Evolutionary conservation across 1,140 invertebrate species (phyloP), one percentile per base, ranked within the genome.

Genomic region (Helicoverpa armigera): DNA sequence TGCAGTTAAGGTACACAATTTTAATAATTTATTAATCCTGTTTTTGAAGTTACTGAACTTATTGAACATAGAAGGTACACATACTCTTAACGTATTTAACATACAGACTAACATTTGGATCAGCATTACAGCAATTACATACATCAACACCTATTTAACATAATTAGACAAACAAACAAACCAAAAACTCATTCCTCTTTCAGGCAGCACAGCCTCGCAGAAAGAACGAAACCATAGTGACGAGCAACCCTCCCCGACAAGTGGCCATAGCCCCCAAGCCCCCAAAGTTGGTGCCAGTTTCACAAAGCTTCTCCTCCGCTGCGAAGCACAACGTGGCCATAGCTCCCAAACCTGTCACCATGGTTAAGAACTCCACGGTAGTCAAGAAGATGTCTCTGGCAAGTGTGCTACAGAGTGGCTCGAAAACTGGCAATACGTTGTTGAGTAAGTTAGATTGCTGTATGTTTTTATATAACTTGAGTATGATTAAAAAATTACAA

Each of bases 261-360:
- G 90, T 95, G 4, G 90, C 92, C 10, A 95, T 95, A 31, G 93
- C 93, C 1, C 94, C 94, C 0, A 95, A 94, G 84, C 95, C 90
- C 0, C 81, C 89, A 0, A 83, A 79, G 29, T n/a, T 82, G 7
- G 65, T 79, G 9, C 31, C 81, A 13, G 63, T 82, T 9, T 80
- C 67, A 0, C 31, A 80, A 0, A 5, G 35, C 2, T 88, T 80
- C 51, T 12, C 76, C 2, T 48, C 75, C 0, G 81, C 72, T 0
- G 80, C 75, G 12, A 92, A 90, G 78, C 89, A 87, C 18, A 84
- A 83, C 60, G 35, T 43, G 35, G 82, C 89, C 0, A 89, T 92
- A 4, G 90, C 88, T 5, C 90, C 92, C 2, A 92, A 92, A 76
- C 91, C 92, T 0, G 82, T 93, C 3, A 60, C 91, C 3, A 48